These are phyloP conservation scores for Euwallacea fornicatus DNA, from an alignment of 1,140 invertebrate genomes.

Conservation along the genomic window DNA sequence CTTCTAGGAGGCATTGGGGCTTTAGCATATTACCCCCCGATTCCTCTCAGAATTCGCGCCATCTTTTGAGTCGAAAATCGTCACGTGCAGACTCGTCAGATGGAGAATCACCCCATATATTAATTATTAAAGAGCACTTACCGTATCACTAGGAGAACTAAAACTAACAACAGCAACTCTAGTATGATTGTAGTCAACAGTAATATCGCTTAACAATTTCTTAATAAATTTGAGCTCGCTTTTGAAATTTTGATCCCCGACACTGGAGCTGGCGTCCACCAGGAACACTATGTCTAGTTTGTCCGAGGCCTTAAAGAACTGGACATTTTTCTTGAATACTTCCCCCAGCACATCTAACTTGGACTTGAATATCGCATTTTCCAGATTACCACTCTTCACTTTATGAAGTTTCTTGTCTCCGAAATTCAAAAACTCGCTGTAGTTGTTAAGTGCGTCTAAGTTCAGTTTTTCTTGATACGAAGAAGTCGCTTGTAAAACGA, in stretches of 20 bases:
- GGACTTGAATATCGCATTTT: constrained; percentile 63
- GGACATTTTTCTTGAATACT: constrained; percentile 59
- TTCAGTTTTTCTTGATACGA: constrained; percentile 28
- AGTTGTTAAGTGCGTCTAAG: constrained; percentile 42
- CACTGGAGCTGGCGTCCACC: constrained; percentile 69
- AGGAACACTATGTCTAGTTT: constrained; percentile 68
- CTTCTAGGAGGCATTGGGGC: too few relatives aligned
- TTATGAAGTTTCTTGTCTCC: constrained; percentile 47
- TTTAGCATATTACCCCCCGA: too few relatives aligned
- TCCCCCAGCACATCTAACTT: constrained; percentile 62
- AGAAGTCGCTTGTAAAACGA: neutral
- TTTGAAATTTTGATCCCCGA: constrained; percentile 67
- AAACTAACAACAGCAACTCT: constrained; percentile 70
- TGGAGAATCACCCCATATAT: neutral
- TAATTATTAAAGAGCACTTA: constrained; percentile 44
- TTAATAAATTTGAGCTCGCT: constrained; percentile 72
- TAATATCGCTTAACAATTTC: constrained; percentile 71
- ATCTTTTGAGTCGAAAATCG: too few relatives aligned
- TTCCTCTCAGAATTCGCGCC: too few relatives aligned
- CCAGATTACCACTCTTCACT: constrained; percentile 35
- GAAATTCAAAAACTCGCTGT: constrained; percentile 51
- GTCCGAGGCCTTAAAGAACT: constrained; percentile 50
- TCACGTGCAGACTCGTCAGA: neutral
- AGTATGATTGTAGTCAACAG: constrained; percentile 64
- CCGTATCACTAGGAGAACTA: constrained; percentile 61